Base-by-base conservation (phyloP, 1,140 invertebrate species). In the Ips typographus region DNA sequence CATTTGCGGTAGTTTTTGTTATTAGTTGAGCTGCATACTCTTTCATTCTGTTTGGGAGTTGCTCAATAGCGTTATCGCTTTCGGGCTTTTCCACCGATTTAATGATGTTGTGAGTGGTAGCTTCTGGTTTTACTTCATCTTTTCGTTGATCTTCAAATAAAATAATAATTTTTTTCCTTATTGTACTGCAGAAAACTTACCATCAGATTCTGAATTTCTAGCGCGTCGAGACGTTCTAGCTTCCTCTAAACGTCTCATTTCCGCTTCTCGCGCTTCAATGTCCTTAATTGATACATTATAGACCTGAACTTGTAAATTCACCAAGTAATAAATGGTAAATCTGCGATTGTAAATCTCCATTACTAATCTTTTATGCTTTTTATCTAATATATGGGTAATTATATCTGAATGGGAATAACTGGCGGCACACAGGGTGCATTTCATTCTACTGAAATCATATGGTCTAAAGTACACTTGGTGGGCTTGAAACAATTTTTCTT, bases 401-500 rank as follows among this genome's bases (percentile, higher is more conserved):
- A 68, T 57, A 3, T 56, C 39, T 8, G 36, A 7, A 3, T 8
- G 49, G 44, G 8, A n/a, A n/a, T 49, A 39, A 44, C 40, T 38
- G 36, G 22, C 41, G 51, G n/a, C 4, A 62, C 71, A 69, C 36
- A 75, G 41, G 44, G 36, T 41, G 68, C 74, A 75, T 59, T 42
- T 68, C 8, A 73, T 7, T 39, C 42, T 43, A 36, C 37, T 65
- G 2, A 42, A 38, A 3, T 36, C n/a, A 59, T 65, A 43, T 40
- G 72, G 66, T 49, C 47, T 57, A 63, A 76, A 73, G 62, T 74
- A 73, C 6, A 76, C 70, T 68, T 77, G 75, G 56, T 77, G 75
- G 6, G 73, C 64, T 51, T 77, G 75, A 65, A 60, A 70, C 2
- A n/a, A 3, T 1, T 59, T 57, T 1, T 74, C 74, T 56, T 73